Evolutionary conservation across 2,113 vertebrate species (phyloP), one percentile per base, ranked within the genome.

Genomic region (Chlorodrepanis virens): DNA sequence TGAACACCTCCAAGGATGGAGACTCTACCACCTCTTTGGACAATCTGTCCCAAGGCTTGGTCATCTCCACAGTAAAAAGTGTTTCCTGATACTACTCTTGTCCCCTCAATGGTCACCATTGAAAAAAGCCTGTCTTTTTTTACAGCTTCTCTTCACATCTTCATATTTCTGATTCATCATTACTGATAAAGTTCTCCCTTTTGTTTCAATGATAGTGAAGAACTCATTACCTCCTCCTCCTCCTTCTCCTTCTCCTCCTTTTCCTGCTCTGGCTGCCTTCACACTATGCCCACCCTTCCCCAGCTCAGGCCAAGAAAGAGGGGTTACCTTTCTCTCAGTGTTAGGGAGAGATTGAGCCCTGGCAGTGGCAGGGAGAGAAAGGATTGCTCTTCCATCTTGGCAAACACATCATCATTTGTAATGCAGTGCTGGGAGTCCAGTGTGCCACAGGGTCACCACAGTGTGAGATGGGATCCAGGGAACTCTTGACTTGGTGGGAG

Each of bases 371-470:
- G 45, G 33, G 27, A 70, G 50, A 47, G 40, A 61, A 59, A n/a
- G 23, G 47, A 56, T 4, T 47, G 54, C 45, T 89, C 53, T 81
- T 33, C 42, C n/a, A 22, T 33, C 31, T 25, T 47, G 27, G 42
- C 53, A 69, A 82, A 74, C 39, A 61, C 14, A 23, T 14, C 54
- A 13, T 17, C 0, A 1, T 70, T 61, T 79, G 81, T 37, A 45
- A 74, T 17, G 28, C 45, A 70, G 33, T 40, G 33, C 81, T 56
- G 67, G 53, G 40, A 54, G 16, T 33, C 20, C 81, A 69, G 20
- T 0, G 0, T 28, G 37, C 33, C 23, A n/a, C 53, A 35, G 18
- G 18, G 14, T 22, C 49, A 22, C 8, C 10, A 7, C 14, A 20
- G 31, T 6, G 33, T 9, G 22, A 68, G 59, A 40, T 40, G 33